Evolutionary conservation across 2,797 vertebrate species (phyloP).

Genomic region (Tadarida brasiliensis): DNA sequence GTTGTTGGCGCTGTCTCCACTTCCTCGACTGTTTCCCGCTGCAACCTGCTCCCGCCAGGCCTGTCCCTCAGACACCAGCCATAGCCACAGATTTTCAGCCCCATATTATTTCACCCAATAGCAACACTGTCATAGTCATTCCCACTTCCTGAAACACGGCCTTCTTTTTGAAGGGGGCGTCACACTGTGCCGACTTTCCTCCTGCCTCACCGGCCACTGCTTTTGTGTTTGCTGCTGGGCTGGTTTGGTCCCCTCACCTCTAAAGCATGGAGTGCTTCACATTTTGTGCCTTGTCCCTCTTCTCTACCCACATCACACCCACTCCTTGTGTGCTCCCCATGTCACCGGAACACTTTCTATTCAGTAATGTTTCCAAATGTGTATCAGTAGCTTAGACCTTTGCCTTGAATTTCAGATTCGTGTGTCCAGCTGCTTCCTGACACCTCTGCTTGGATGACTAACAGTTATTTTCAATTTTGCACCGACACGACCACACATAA

Average conservation of each 20-base stretch:
- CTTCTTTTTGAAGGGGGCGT: not conserved
- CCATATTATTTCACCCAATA: not conserved
- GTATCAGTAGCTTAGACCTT: not conserved
- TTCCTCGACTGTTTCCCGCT: not conserved
- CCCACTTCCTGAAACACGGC: not conserved
- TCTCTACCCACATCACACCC: not conserved
- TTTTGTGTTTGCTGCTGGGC: not conserved
- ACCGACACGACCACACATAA: not conserved
- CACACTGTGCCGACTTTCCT: not conserved
- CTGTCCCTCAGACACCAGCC: not conserved
- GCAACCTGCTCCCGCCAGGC: not conserved
- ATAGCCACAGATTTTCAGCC: not conserved
- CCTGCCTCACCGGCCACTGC: not conserved
- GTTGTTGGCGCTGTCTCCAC: not conserved
- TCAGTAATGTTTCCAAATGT: constrained; percentile 28
- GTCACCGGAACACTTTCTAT: not conserved
- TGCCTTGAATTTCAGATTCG: not conserved
- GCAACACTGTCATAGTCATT: not conserved
- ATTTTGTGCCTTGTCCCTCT: not conserved
- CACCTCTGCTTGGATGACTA: not conserved
- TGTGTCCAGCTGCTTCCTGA: not conserved
- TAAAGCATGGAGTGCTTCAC: not conserved
- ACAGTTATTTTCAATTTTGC: not conserved
- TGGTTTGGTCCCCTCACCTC: not conserved
- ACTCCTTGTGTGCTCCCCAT: not conserved